Evolutionary conservation across 2,113 vertebrate species (phyloP), one percentile per base, ranked within the genome.

Genomic region (Leptosomus discolor): DNA sequence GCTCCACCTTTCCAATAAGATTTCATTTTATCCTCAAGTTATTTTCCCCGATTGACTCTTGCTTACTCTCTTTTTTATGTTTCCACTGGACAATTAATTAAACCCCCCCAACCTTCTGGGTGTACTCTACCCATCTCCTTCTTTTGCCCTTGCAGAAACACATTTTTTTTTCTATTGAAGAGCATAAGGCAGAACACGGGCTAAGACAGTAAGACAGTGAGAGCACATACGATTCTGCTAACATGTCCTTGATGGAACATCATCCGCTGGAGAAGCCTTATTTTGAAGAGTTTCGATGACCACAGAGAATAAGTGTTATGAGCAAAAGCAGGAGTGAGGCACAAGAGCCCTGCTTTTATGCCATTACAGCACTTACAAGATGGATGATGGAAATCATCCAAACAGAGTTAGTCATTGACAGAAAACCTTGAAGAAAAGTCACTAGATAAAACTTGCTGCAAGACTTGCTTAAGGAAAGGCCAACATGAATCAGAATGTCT

Each of bases 241-340:
- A 50, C 18, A 8, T 7, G 23, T 29, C 77, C 32, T 56, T 37
- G 56, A 17, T n/a, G 23, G 68, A 85, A 54, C 5, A 67, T 8
- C 8, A 30, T 63, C 43, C 88, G 61, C 78, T 85, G 70, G 37
- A 94, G 53, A 60, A 94, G 67, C 18, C 46, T 75, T 14, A 17
- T 41, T 79, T 36, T 64, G 70, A 86, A 61, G 75, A 63, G 83
- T 54, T 82, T 2, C 67, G 43, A 79, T 48, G n/a, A 60, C 34
- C 4, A 2, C 41, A 82, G 74, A 68, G 43, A 45, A 43, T 8
- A 34, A 64, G 7, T 2, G 48, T 50, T 29, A 79, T 0, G 1
- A 82, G 61, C 41, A 74, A 73, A 51, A 80, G 64, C 81, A 85
- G 3, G 1, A 84, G 63, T 7, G 48, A 73, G 54, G 39, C 22